Conservation (phyloP, 2,113 vertebrate genomes). For the Hystrix cristata region DNA sequence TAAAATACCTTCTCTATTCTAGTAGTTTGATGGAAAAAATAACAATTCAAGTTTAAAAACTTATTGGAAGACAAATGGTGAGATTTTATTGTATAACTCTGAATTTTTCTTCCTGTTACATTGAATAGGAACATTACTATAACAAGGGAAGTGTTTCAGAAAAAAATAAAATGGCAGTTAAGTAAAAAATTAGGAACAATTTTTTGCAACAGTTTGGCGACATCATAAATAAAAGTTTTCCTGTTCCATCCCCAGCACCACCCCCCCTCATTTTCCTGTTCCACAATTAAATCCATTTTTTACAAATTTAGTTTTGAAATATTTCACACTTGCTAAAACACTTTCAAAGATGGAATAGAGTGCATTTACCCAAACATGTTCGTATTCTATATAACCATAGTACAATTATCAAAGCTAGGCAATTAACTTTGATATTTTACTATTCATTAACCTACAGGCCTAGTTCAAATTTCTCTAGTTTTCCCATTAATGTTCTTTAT, state of each 20-base stretch:
- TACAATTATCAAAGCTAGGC: background rate
- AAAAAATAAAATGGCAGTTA: background rate
- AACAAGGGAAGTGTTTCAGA: background rate
- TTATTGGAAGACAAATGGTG: background rate
- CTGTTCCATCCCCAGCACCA: no score
- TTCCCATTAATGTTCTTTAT: background rate
- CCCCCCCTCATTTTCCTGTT: background rate
- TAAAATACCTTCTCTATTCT: background rate
- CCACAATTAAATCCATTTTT: background rate
- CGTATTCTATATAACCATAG: background rate
- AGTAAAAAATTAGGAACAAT: background rate
- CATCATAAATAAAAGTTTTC: constrained; percentile 25
- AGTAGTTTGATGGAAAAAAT: background rate
- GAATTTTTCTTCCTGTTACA: constrained; percentile 28
- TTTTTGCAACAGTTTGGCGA: background rate
- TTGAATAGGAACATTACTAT: background rate
- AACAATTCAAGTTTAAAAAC: constrained; percentile 33
- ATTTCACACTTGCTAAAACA: background rate
- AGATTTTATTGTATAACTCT: constrained; percentile 1
- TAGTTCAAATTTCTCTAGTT: background rate
- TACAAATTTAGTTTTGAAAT: constrained; percentile 17
- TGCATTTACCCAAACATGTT: background rate
- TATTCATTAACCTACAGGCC: background rate
- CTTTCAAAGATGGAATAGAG: background rate
- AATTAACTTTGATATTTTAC: background rate